phyloP scores from a whole-genome alignment of 2,113 vertebrate genomes.

The Pteropus alecto region DNA sequence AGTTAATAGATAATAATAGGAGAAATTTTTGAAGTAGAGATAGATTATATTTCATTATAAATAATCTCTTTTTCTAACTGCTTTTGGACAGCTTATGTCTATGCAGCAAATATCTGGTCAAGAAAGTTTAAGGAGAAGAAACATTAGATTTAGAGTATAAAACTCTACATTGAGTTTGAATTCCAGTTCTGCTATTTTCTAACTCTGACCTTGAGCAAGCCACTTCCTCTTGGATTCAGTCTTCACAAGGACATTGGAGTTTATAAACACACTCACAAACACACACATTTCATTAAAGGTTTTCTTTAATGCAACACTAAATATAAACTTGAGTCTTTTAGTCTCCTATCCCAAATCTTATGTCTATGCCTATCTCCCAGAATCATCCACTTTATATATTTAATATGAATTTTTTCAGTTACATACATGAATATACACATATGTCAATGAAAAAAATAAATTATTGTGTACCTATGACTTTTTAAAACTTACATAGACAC shows the following conservation, averaged over 20 bases:
- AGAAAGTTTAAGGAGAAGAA: background rate
- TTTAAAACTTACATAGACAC: background rate
- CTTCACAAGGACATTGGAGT: background rate
- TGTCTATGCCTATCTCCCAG: background rate
- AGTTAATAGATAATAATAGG: background rate
- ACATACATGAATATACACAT: background rate
- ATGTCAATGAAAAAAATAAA: background rate
- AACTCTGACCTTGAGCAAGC: background rate
- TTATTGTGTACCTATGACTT: background rate
- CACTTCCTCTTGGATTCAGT: background rate
- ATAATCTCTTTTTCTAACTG: background rate
- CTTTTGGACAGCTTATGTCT: background rate
- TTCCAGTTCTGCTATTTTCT: background rate
- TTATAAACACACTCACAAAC: background rate
- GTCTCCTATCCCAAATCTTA: background rate
- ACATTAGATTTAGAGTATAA: background rate
- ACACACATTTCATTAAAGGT: background rate
- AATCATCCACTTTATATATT: background rate
- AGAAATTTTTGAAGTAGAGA: background rate
- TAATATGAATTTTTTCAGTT: background rate
- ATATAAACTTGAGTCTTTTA: background rate
- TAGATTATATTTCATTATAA: conserved; percentile 6
- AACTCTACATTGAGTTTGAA: background rate
- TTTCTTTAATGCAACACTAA: background rate
- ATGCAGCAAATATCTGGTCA: background rate